Percentiles rank a stretch among this genome's conserved stretches.
These are phyloP conservation scores for Calliphora vicina DNA, from an alignment of 1,140 invertebrate species.

Conservation along the genomic window DNA sequence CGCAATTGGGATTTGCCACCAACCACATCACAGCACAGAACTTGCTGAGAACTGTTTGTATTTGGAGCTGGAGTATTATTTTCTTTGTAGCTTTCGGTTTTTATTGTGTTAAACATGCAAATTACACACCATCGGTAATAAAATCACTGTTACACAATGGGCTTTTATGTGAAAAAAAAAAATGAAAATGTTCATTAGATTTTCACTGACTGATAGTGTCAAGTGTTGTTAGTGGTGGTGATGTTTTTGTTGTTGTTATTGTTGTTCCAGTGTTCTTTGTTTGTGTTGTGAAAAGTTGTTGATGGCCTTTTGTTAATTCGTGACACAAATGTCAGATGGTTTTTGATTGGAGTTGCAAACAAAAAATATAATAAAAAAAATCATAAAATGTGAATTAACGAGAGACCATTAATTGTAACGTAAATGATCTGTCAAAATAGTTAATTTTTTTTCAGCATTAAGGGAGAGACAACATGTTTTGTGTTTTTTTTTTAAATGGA, in stretches of 20 bases:
- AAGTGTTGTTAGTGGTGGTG: neutral
- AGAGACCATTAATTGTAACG: conserved; percentile 18
- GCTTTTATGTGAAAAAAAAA: neutral
- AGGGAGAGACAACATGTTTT: neutral
- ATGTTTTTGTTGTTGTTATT: neutral
- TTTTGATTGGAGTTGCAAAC: neutral
- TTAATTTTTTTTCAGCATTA: neutral
- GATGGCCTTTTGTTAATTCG: conserved; percentile 33
- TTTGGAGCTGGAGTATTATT: no score
- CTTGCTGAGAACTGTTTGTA: no score
- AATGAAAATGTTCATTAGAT: conserved; percentile 14
- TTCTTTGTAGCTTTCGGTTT: conserved; percentile 10
- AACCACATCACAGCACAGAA: neutral
- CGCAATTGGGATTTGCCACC: neutral
- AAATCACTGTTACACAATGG: conserved; percentile 29
- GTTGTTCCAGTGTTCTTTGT: neutral
- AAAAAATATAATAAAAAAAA: neutral
- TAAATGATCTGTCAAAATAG: conserved; percentile 25
- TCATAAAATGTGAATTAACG: neutral
- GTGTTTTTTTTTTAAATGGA: neutral
- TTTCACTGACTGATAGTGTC: conserved; percentile 22
- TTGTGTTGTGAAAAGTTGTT: conserved; percentile 20
- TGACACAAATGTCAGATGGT: conserved; percentile 31
- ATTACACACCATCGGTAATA: conserved; percentile 31
- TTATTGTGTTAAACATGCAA: conserved; percentile 29